Evolutionary conservation across 1,140 invertebrate species (phyloP), one percentile per base, ranked within the genome.

Genomic region (Cherax quadricarinatus): DNA sequence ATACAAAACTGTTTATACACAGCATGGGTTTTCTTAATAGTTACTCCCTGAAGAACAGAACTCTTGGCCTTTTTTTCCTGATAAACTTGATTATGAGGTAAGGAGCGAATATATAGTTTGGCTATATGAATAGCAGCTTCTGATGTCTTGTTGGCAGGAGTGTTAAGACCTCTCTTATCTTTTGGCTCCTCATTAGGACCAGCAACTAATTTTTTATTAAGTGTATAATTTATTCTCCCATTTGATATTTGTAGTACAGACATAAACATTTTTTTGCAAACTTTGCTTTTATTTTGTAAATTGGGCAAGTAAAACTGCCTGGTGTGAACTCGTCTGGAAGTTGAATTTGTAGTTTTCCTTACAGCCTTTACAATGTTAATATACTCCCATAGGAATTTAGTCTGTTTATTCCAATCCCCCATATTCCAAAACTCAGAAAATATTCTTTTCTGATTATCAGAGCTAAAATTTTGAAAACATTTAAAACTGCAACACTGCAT

Each of bases 221-320:
- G 81, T 21, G 81, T 60, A 60, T 83, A 83, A 83, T 60, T 57
- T 24, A 83, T 14, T 24, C 81, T 53, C 18, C 81, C 81, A 57
- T 83, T 83, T 53, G 81, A 83, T 57, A 83, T 57, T 24, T 83
- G 81, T 16, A 83, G 10, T 12, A 83, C 51, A 30, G n/a, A 18
- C 24, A 83, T 6, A 83, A 83, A 83, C 81, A 83, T 83, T 57
- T 30, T 83, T 16, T 83, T 83, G n/a, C 81, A 83, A 12, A 83
- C 81, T 24, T 60, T 83, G 21, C 30, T 60, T n/a, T 83, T 83
- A 57, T 30, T 30, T 60, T 57, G n/a, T 57, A 57, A 30, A 83
- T 60, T 83, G 24, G 81, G 81, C n/a, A 83, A 24, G 57, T 57
- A 83, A 57, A 83, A 83, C n/a, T 83, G 57, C 30, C 81, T 83